Evolutionary conservation across 2,888 invertebrate genomes (phyloP), one percentile per base, ranked within the genome.

Genomic region (Cephus pygmeus): DNA sequence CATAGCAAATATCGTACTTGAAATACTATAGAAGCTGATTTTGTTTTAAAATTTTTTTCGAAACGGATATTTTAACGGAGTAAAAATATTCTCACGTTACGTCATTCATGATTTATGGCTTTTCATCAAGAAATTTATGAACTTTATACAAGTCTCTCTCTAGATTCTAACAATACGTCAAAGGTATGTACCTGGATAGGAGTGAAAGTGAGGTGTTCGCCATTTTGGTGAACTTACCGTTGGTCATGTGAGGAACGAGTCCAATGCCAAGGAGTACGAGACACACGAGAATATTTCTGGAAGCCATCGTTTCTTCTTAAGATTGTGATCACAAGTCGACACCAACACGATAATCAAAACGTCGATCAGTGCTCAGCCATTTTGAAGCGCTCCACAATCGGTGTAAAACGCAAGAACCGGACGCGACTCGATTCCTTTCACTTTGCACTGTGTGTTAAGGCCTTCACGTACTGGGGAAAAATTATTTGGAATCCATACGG

Each of bases 331-430:
- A 71, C 71, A 12, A 9, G 31, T 23, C 23, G 23, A 56, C 71
- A 71, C 15, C 9, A 34, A 12, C 71, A 31, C 71, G 71, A 71
- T 56, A 56, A 71, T 71, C 9, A 15, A 31, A 71, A 33, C 71
- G 31, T 12, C 31, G 71, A 33, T 71, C 71, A 71, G 74, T 77
- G 81, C 85, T 85, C 89, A 83, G 89, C 90, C 90, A 90, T 90
- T 85, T 90, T 90, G 90, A 83, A 87, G 87, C 85, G 76, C 79
- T 31, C 12, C 12, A 1, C 71, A 23, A 23, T 56, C 56, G 56
- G 56, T 71, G 73, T 40, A 33, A 79, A 81, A 82, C 81, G 80
- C 79, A 78, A 79, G 82, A 79, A 81, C 82, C 83, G 82, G 81
- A 83, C 80, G 77, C 76, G 23, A 81, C 78, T 78, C 79, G 77